A percentile compares a stretch with the other conserved stretches of the same genome.
Conservation (phyloP, 2,888 invertebrate species). For the Netelia inedita region DNA sequence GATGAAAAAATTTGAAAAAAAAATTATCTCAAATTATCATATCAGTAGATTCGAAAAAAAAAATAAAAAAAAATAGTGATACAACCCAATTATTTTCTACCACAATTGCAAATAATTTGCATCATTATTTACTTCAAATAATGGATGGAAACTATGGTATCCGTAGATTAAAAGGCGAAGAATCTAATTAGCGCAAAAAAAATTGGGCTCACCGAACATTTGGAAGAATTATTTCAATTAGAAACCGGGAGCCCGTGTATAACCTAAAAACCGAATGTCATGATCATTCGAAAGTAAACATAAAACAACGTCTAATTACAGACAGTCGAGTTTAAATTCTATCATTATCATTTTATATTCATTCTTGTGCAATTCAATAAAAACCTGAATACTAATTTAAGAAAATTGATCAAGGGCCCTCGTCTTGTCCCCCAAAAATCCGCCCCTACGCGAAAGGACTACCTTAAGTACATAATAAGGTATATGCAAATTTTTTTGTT, state of each 20-base stretch:
- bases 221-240: conserved; percentile 3
- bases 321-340: background rate
- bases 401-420: conserved; percentile 2
- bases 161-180: background rate
- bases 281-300: background rate
- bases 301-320: background rate
- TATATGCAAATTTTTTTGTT: no score
- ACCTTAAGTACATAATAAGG: no score
- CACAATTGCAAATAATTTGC: background rate
- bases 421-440: background rate
- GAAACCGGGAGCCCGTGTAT: background rate
- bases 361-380: background rate
- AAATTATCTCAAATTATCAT: no score
- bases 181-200: background rate
- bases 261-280: background rate
- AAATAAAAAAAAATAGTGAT: no score
- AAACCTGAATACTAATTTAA: background rate
- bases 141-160: background rate
- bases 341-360: conserved; percentile 1
- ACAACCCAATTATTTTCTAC: background rate
- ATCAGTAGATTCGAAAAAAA: no score
- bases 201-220: background rate
- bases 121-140: background rate
- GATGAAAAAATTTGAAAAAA: no score
- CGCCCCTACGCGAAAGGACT: background rate